Evolutionary conservation across 2,797 vertebrate genomes (phyloP).

Genomic region (Enteromius thamalakanensis): DNA sequence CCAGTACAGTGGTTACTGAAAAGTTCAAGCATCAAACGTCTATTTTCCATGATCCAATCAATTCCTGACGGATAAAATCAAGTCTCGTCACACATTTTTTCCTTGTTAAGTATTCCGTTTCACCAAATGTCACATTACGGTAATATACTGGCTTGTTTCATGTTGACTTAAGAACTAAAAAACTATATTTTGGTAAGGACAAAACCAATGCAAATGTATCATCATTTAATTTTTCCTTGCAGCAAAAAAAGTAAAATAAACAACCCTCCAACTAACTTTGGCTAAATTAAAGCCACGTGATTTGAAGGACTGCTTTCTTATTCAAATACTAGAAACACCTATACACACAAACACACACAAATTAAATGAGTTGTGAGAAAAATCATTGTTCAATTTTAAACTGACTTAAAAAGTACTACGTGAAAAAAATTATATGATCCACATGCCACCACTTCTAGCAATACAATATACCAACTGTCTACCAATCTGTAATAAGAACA

Average conservation of each 20-base stretch:
- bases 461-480: not conserved
- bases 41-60: not conserved
- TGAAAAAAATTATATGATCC: not conserved
- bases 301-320: not conserved
- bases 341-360: not conserved
- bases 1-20: not conserved
- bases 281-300: conserved; percentile 4
- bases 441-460: not conserved
- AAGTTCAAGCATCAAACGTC: not conserved
- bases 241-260: not conserved
- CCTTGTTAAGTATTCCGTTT: not conserved
- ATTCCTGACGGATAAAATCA: not conserved
- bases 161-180: conserved; percentile 18
- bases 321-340: not conserved
- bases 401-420: not conserved
- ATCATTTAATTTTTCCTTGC: conserved; percentile 5
- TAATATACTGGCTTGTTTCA: not conserved
- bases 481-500: not conserved
- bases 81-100: not conserved
- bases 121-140: not conserved
- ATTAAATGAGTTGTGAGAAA: not conserved
- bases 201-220: conserved; percentile 14
- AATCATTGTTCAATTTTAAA: not conserved
- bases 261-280: not conserved
- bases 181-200: not conserved